These are phyloP conservation scores for Ennomos erosarius DNA, from an alignment of 2,888 invertebrate species.

Conservation along the genomic window DNA sequence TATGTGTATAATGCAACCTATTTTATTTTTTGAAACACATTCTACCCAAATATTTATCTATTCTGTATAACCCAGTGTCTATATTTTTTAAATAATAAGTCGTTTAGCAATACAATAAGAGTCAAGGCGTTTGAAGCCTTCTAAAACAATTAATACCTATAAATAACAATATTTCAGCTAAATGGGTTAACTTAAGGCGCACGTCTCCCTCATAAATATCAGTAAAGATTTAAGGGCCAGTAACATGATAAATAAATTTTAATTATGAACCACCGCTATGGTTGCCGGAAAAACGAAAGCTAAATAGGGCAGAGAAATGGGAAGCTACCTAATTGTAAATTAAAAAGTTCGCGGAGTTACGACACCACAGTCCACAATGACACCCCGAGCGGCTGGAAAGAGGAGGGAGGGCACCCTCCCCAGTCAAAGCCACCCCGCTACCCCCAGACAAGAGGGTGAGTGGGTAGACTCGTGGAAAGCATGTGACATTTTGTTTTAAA, in stretches of 20 bases:
- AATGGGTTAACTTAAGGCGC: slow-evolving; percentile 35
- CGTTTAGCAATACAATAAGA: too few species aligned
- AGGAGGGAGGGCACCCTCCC: slow-evolving; percentile 47
- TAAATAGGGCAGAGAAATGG: slow-evolving; percentile 85
- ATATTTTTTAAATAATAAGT: too few species aligned
- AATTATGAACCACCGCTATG: slow-evolving; percentile 73
- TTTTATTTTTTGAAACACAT: too few species aligned
- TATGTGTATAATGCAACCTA: too few species aligned
- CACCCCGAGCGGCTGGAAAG: slow-evolving; percentile 67
- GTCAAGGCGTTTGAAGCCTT: too few species aligned
- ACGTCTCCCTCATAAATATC: slow-evolving; percentile 51
- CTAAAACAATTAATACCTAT: background rate
- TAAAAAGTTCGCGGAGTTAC: slow-evolving; percentile 85
- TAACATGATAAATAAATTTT: slow-evolving; percentile 82
- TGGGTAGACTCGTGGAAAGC: slow-evolving; percentile 80
- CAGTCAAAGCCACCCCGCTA: slow-evolving; percentile 31
- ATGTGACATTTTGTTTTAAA: slow-evolving; percentile 86
- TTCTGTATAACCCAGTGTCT: too few species aligned
- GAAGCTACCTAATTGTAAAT: slow-evolving; percentile 86
- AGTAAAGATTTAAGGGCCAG: slow-evolving; percentile 60
- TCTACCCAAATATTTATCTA: too few species aligned
- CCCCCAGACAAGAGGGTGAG: slow-evolving; percentile 51
- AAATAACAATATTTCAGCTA: slow-evolving; percentile 8
- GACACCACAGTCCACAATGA: slow-evolving; percentile 85
- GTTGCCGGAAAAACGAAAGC: slow-evolving; percentile 83